Evolutionary conservation across 1,140 invertebrate species (phyloP).

Genomic region (Zaprionus taronus): DNA sequence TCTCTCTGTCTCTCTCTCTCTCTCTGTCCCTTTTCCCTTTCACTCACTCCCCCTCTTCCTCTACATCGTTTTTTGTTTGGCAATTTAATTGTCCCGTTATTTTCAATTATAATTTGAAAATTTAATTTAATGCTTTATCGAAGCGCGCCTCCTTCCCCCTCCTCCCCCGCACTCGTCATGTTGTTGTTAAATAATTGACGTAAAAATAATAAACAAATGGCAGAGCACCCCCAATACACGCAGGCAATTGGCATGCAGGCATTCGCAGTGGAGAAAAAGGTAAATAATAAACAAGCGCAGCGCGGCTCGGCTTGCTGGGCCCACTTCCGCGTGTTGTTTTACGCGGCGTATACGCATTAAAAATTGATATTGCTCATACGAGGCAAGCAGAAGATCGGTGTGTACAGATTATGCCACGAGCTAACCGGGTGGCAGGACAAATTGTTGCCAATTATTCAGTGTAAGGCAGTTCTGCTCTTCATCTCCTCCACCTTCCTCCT

Average conservation of each 20-base stretch:
- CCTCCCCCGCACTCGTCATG: slow-evolving; percentile 11
- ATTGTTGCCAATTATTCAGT: slow-evolving; percentile 42
- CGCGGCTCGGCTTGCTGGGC: background rate
- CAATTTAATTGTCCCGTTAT: slow-evolving; percentile 36
- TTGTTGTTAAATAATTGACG: slow-evolving; percentile 59
- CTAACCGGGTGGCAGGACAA: slow-evolving; percentile 4
- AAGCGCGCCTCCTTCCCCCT: slow-evolving; percentile 1
- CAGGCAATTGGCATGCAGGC: slow-evolving; percentile 44
- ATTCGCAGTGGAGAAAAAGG: slow-evolving; percentile 23
- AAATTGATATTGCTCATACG: slow-evolving; percentile 53
- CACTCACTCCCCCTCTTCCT: too few species aligned
- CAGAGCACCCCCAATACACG: slow-evolving; percentile 47
- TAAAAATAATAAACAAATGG: slow-evolving; percentile 65
- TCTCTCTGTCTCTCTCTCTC: too few species aligned
- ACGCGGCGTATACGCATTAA: slow-evolving; percentile 55
- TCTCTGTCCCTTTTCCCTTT: too few species aligned
- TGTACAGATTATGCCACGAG: background rate
- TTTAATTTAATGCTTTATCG: slow-evolving; percentile 66
- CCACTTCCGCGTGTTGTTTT: slow-evolving; percentile 14
- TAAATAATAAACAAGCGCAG: slow-evolving; percentile 55
- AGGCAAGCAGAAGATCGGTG: slow-evolving; percentile 3
- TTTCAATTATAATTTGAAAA: slow-evolving; percentile 49
- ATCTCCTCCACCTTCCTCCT: background rate
- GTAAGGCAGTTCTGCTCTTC: background rate
- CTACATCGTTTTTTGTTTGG: slow-evolving; percentile 17